Base-by-base conservation (phyloP, 2,113 vertebrate species). In the Dromiciops gliroides region DNA sequence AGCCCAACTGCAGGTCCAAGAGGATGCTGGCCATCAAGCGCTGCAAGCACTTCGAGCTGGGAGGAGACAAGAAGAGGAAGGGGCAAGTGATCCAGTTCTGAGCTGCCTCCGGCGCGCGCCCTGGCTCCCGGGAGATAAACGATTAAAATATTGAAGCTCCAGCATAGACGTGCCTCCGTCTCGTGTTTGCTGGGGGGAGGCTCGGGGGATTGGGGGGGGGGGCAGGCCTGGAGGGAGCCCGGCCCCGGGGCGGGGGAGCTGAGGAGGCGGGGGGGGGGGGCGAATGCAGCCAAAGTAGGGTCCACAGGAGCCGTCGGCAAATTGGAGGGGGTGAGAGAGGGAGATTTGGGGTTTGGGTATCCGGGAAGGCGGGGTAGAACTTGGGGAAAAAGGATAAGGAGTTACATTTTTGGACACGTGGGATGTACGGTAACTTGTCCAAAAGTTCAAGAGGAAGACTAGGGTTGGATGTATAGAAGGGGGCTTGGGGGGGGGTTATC, bases 41-140 rank as follows among this genome's bases (percentile, higher is more conserved):
- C 97, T 99, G 99, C 98, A 99, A 99, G 98, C 99, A 99, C 98
- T 99, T 99, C 94, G 99, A 99, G 97, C 98, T 99, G 98, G 99
- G 99, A 98, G 99, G 99, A 98, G 99, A 99, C 98, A 99, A 99
- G 99, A 99, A 99, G 99, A 99, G 99, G 99, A 99, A 99, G 99
- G 99, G 99, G 98, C 99, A 99, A 98, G 99, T 99, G 98, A 99
- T 99, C 98, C 99, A 99, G 99, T 99, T 99, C 98, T 99, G 99
- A 99, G 92, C n/a, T 53, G 96, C 95, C 94, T 16, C 12, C 28
- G 31, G 60, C 3, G 60, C 60, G 60, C 60, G n/a, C 31, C 31
- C 37, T 2, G 96, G 96, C 67, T 89, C 89, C 60, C 92, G 67
- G 37, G 67, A 83, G 67, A 83, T 16, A 83, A 23, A 83, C 19